Conservation (phyloP, 2,888 invertebrate species). For the Fragum fragum region DNA sequence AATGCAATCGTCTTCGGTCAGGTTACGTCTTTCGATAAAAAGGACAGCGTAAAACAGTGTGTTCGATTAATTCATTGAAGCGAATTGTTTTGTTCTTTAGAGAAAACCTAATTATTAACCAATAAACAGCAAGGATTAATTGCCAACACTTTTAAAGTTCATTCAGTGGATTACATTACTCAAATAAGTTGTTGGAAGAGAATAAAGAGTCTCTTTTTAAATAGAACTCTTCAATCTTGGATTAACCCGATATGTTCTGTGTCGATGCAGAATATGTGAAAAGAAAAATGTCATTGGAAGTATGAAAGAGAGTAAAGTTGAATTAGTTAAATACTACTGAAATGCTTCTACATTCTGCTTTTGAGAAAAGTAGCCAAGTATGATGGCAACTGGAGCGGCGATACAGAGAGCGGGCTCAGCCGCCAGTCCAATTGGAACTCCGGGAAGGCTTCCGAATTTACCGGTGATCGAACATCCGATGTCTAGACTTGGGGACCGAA, state of each 20-base stretch:
- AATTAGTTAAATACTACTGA: too few species aligned
- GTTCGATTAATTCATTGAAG: neutral
- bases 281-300: neutral
- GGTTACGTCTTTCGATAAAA: too few species aligned
- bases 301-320: too few species aligned
- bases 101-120: slow-evolving; percentile 3
- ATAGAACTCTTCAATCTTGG: neutral
- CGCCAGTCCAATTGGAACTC: slow-evolving; percentile 50
- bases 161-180: neutral
- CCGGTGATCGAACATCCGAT: slow-evolving; percentile 74
- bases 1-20: too few species aligned
- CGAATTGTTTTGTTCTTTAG: neutral
- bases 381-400: slow-evolving; percentile 62
- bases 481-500: slow-evolving; percentile 66
- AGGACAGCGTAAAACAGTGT: neutral
- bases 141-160: neutral
- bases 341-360: too few species aligned
- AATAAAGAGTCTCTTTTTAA: neutral
- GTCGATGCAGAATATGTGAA: neutral
- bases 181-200: neutral
- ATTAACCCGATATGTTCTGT: neutral
- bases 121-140: neutral
- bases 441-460: slow-evolving; percentile 65
- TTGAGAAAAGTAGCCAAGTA: neutral
- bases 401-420: slow-evolving; percentile 51